Evolutionary conservation across 2,113 vertebrate genomes (phyloP), one percentile per base, ranked within the genome.

Genomic region (Chunga burmeisteri): DNA sequence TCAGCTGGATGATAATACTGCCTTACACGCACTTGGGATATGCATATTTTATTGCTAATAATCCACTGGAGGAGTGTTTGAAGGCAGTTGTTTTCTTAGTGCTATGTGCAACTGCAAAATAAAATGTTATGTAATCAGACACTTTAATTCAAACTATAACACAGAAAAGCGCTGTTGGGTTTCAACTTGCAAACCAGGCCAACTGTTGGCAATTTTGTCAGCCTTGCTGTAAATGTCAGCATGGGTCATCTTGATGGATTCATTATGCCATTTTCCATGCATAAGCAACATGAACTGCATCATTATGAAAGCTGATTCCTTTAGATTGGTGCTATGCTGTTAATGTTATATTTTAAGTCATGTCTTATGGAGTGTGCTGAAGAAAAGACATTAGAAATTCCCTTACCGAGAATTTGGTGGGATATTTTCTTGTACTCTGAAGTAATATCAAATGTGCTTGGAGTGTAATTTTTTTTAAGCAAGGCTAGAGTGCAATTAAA

Each of bases 1-100:
- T 94, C 91, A 83, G 63, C 74, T 96, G 81, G 93, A 71, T 93
- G 84, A 86, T 90, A 93, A 85, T 92, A 50, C 17, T 58, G 53
- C 71, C n/a, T 88, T 88, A 88, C n/a, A 72, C 81, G 85, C 86
- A 74, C 81, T 80, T 93, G 90, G 50, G 78, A 46, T 70, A 18
- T 18, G 58, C 86, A 42, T 82, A 59, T 81, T 78, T 86, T 89
- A 88, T 92, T 94, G 88, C 81, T 93, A 91, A 83, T 93, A 96
- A 94, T 85, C 91, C 78, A 15, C 92, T 72, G 52, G 61, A 86
- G 88, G 70, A 86, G 36, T 42, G 40, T 94, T 91, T 84, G 58
- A 93, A 81, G 59, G 89, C 49, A 40, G 78, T 81, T 97, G 71
- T 88, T 96, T 93, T 94, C 62, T 94, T 87, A 81, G 62, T 2